Base-by-base conservation (phyloP, 64 coral and sea anemone species). In the Astreopora myriophthalma region DNA sequence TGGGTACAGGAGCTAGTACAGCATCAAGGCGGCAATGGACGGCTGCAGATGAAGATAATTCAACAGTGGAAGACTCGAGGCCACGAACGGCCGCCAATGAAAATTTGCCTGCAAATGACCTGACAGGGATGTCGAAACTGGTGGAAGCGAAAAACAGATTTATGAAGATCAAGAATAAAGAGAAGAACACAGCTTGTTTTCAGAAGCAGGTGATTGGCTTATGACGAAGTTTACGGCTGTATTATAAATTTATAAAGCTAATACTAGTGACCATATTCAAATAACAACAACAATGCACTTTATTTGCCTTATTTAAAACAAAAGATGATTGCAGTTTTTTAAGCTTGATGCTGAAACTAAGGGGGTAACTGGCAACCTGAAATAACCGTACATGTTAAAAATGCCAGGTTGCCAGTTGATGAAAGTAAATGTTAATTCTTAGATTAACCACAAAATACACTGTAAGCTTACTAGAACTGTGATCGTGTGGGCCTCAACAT, bases 121-220 rank as follows among this genome's bases (percentile, higher is more conserved):
- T 98, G 38, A 90, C 86, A 12, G 96, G 96, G 5, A 34, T 98
- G 46, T 90, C 96, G 11, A 94, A 89, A 74, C n/a, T 98, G 25
- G 87, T 94, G 85, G 96, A 98, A 89, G 96, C 96, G 0, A 98
- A 98, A 65, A 92, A 88, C 62, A 94, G 85, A 70, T 98, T 98
- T 79, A 73, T 98, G 42, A 98, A 98, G 62, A 98, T 88, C 80
- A 98, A 94, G n/a, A 89, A 77, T 76, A 95, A 81, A 91, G 90
- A 94, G 75, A 94, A 92, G 31, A 92, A 85, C 30, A 76, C 96
- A 30, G 60, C 89, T 8, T 86, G 71, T 39, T 61, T 83, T 22
- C 89, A 85, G 68, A 98, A 98, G 66, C 80, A 94, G 96, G 96
- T 98, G 74, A 22, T 35, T 69, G 3, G 6, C 34, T 62, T 51